Base-by-base conservation (phyloP, 1,140 invertebrate species). In the Aphidius gifuensis region DNA sequence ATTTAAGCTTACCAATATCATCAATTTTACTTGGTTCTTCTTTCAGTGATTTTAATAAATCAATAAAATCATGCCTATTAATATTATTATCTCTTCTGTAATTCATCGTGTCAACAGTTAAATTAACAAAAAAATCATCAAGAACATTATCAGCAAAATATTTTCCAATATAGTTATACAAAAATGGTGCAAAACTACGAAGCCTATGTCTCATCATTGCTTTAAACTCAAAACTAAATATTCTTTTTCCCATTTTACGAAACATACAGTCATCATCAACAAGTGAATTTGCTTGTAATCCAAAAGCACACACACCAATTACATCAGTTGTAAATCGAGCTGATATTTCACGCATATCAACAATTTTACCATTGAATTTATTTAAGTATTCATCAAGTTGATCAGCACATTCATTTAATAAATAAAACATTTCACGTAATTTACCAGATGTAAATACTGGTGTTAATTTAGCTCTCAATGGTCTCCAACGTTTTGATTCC, bases 231-330 rank as follows among this genome's bases (percentile, higher is more conserved):
- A 32, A 32, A 3, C 23, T 32, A 46, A 80, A 74, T 6, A 79
- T 61, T 56, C 67, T 66, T 50, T 63, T 65, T 5, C 79, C 82
- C 64, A 81, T 74, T 69, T 73, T 72, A 50, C 75, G 69, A 65
- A 85, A 84, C 56, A 80, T 71, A 5, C 79, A 77, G 58, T 85
- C 69, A 43, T 82, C 78, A 62, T 85, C 71, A 47, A 73, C 70
- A 9, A 86, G 64, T 9, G 80, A 71, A 60, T 84, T 81, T 58
- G 77, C 77, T 56, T 85, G 76, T 5, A 86, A 73, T 3, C 85
- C 85, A 71, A 86, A 86, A 11, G 82, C 84, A 58, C 80, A 83
- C 0, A 76, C 77, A 1, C 80, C 83, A 56, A 86, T 86, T 5
- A 84, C 79, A 67, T 86, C 84, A 5, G 81, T 84, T 0, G 82